Conservation (phyloP, 2,113 vertebrate genomes). For the Cinclus mexicanus region DNA sequence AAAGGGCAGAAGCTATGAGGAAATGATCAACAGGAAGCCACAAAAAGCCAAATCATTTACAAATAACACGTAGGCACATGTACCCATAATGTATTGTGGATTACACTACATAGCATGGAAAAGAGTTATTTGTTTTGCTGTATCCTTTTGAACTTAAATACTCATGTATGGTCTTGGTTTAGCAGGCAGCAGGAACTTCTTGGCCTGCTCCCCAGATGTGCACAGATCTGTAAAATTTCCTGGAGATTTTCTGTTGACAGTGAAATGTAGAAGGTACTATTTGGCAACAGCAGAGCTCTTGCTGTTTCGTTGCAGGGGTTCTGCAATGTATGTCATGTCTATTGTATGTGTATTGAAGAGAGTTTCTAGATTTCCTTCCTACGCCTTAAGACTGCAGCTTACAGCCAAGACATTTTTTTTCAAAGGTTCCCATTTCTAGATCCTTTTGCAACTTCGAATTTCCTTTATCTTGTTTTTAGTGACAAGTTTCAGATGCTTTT, state of each 20-base stretch:
- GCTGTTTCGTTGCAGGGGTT: background rate
- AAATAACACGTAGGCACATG: background rate
- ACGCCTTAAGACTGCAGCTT: background rate
- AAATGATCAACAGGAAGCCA: background rate
- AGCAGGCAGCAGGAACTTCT: background rate
- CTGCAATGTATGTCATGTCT: background rate
- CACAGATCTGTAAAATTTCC: background rate
- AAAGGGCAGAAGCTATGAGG: background rate
- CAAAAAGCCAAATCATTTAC: background rate
- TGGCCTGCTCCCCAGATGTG: background rate
- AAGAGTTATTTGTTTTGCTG: background rate
- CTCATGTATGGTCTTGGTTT: background rate
- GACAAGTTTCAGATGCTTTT: background rate
- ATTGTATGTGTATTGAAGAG: background rate
- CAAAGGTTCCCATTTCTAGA: background rate
- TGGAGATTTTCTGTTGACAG: background rate
- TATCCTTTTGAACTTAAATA: background rate
- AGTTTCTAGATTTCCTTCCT: background rate
- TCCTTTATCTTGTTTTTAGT: background rate
- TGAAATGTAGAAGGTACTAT: background rate
- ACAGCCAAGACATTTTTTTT: background rate
- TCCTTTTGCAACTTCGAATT: background rate
- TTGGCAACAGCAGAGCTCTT: background rate
- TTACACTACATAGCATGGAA: background rate
- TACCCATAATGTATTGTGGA: background rate